Base-by-base conservation (phyloP, 2,797 vertebrate species). In the Mus spretus region DNA sequence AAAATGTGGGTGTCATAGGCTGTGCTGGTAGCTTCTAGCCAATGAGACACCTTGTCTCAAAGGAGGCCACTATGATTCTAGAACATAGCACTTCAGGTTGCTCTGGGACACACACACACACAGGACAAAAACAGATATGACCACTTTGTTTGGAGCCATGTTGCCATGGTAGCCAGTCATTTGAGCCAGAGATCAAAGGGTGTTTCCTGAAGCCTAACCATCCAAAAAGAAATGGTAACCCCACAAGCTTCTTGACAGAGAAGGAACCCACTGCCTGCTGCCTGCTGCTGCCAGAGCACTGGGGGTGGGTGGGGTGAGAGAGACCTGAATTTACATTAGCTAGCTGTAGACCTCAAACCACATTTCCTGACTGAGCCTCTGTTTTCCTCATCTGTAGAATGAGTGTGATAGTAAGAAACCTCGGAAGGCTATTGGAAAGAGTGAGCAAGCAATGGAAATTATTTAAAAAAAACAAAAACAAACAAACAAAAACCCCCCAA, bases 351-450 rank as follows among this genome's bases (percentile, higher is more conserved):
- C 28, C 20, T 82, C 70, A 86, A 61, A 67, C 53, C 91, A 81
- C 37, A 65, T 83, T 12, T 50, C 44, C 63, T 10, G 24, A 2
- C 13, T 1, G 40, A 53, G 28, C 19, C 17, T 94, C 57, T 44
- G 26, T 59, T 85, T 90, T 93, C 50, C 63, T 91, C 57, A 19
- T 63, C 57, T 90, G 77, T 81, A 65, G 84, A 93, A 91, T 26
- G 77, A 74, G 57, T 86, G 24, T 31, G 50, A 72, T 47, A 83
- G n/a, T 57, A 53, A 44, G 53, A 67, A 67, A 72, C 8, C 6
- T 67, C 80, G 31, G 40, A 59, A 61, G 37, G 65, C 72, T 47
- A n/a, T 20, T 7, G 87, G 55, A 11, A 47, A 11, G 37, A 65
- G 26, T 63, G 70, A 90, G 34, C 61, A 28, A 83, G 31, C 80